Evolutionary conservation across 2,888 invertebrate genomes (phyloP).

Genomic region (Campoplex capitator): DNA sequence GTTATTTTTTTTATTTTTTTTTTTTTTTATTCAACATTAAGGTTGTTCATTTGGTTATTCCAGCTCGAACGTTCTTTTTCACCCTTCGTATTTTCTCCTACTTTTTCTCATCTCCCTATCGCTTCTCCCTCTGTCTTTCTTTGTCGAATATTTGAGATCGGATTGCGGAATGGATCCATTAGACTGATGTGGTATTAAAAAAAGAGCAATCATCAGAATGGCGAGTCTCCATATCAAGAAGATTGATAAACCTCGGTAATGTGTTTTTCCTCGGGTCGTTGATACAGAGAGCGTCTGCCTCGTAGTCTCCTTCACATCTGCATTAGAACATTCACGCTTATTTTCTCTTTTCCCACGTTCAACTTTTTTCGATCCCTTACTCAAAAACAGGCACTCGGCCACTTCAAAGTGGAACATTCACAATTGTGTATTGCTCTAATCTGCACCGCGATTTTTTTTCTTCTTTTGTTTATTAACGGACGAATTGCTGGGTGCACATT

Average conservation of each 20-base stretch:
- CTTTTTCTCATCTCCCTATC: slow-evolving; percentile 32
- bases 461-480: not conserved
- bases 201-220: slow-evolving; percentile 80
- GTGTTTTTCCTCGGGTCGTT: not conserved
- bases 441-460: not conserved
- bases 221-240: slow-evolving; percentile 61
- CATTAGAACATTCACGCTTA: slow-evolving; percentile 28
- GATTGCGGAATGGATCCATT: slow-evolving; percentile 82
- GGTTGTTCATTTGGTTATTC: slow-evolving; percentile 9
- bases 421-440: not conserved
- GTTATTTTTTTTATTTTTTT: not conserved
- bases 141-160: slow-evolving; percentile 77
- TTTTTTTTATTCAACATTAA: slow-evolving; percentile 7
- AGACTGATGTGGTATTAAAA: slow-evolving; percentile 82
- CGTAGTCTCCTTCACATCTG: slow-evolving; percentile 22
- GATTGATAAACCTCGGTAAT: slow-evolving; percentile 46
- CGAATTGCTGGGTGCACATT: not conserved
- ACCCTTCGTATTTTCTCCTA: not conserved
- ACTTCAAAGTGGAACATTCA: slow-evolving; percentile 25
- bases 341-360: slow-evolving; percentile 9
- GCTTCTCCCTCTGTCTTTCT: slow-evolving; percentile 24
- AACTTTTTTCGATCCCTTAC: not conserved
- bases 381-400: not conserved
- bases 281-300: slow-evolving; percentile 13
- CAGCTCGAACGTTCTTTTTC: slow-evolving; percentile 27